Conservation (phyloP, 2,888 invertebrate species). For the Catotricha subobsoleta region DNA sequence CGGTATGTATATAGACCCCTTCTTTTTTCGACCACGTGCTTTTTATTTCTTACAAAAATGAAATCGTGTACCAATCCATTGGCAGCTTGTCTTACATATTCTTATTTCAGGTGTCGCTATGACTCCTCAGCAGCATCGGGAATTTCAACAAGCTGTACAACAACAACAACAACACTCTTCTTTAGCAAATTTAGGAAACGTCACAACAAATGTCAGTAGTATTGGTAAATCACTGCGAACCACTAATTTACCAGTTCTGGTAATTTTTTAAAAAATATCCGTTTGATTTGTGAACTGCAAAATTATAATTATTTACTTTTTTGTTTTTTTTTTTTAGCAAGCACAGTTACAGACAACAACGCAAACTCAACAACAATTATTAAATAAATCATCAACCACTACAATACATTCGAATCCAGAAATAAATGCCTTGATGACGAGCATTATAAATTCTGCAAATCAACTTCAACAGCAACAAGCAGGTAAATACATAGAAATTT, state of each 20-base stretch:
- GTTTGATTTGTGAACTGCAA: conserved; percentile 5
- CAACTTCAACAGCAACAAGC: conserved; percentile 53
- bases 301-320: too few species aligned
- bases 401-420: conserved; percentile 26
- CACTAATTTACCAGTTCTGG: conserved; percentile 52
- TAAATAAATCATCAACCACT: conserved; percentile 14
- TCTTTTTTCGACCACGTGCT: too few species aligned
- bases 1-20: too few species aligned
- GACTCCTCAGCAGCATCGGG: too few species aligned
- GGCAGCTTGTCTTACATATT: too few species aligned
- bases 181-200: conserved; percentile 30
- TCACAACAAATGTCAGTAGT: conserved; percentile 13
- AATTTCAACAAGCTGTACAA: too few species aligned
- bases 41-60: too few species aligned
- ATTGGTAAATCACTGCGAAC: conserved; percentile 30
- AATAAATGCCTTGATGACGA: conserved; percentile 60
- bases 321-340: conserved; percentile 32
- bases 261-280: conserved; percentile 25
- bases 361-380: background rate
- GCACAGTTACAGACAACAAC: conserved; percentile 41
- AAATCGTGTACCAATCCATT: too few species aligned
- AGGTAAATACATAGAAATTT: too few species aligned
- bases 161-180: conserved; percentile 30
- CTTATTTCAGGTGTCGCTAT: too few species aligned
- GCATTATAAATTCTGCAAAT: conserved; percentile 65